Evolutionary conservation across 2,113 vertebrate species (phyloP), one percentile per base, ranked within the genome.

Genomic region (rat (Rattus norvegicus)): DNA sequence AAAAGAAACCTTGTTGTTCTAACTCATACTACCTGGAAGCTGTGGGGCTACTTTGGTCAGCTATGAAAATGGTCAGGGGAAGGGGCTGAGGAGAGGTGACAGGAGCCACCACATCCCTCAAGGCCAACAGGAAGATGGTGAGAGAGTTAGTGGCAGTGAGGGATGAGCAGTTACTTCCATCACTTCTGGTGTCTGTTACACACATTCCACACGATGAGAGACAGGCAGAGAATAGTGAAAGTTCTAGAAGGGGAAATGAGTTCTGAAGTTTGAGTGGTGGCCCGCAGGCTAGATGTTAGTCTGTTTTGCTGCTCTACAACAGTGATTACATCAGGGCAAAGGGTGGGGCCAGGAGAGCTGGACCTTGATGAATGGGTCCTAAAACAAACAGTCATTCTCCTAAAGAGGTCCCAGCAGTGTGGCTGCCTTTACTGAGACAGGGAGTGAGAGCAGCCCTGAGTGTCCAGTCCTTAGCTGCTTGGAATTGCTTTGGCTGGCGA

Each of bases 281-380:
- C 20, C 0, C 0, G 1, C 7, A 5, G 43, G 39, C 28, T 69
- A 5, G 90, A 30, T 14, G 28, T 9, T 2, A 2, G 12, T 6
- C 2, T 26, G 7, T 14, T n/a, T 26, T 19, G 17, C 5, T 7
- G 30, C 88, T 86, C 6, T 63, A 59, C n/a, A 43, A 1, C 4
- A 16, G 36, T 7, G 39, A 1, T 24, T 2, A 5, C 3, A 24
- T 20, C 43, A 65, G 63, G 33, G 77, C 10, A 33, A 3, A 54
- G 43, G 7, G 1, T 36, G 5, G 69, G 43, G 13, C 36, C 11
- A n/a, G 49, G 0, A 5, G 17, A 3, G 67, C 0, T 0, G 24
- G 39, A 10, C 2, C 12, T 6, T 30, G 33, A 43, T 19, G 3
- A n/a, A 7, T 7, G 10, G 1, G 26, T n/a, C 26, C 17, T 19